Percentiles rank a stretch among this genome's conserved stretches.
These are phyloP conservation scores for Rattus rattus DNA, from an alignment of 2,113 vertebrate species.

Conservation along the genomic window DNA sequence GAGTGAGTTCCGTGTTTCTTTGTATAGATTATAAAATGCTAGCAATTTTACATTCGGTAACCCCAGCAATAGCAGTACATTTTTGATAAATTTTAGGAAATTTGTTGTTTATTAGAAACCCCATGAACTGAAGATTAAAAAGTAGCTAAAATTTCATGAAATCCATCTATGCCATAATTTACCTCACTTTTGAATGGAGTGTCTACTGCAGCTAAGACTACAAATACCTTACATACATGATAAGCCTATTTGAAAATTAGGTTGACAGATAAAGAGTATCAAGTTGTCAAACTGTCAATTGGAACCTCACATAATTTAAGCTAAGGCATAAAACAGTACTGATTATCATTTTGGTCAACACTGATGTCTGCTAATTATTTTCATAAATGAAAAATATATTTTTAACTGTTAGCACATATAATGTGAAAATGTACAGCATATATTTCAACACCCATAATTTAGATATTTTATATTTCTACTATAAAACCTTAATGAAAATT, in stretches of 20 bases:
- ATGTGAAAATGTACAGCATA: neutral
- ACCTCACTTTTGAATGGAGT: neutral
- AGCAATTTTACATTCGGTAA: slow-evolving; percentile 39
- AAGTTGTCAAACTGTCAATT: slow-evolving; percentile 26
- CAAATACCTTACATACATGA: neutral
- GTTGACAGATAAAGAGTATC: neutral
- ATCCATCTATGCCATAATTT: neutral
- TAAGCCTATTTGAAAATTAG: neutral
- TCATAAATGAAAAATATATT: neutral
- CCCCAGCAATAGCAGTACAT: neutral
- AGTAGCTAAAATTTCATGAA: slow-evolving; percentile 26
- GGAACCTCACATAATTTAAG: neutral
- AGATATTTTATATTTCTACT: slow-evolving; percentile 23
- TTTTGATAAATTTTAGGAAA: slow-evolving; percentile 43
- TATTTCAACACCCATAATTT: neutral
- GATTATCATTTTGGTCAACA: neutral
- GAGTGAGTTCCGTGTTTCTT: neutral
- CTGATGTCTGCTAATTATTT: neutral
- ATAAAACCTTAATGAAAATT: neutral
- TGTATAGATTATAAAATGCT: slow-evolving; percentile 49
- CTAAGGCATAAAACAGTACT: neutral
- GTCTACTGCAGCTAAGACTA: neutral
- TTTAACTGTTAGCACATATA: neutral
- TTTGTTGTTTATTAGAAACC: slow-evolving; percentile 22
- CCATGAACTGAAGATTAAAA: neutral